Evolutionary conservation across 2,888 invertebrate genomes (phyloP), one percentile per base, ranked within the genome.

Genomic region (Epistrophe grossulariae): DNA sequence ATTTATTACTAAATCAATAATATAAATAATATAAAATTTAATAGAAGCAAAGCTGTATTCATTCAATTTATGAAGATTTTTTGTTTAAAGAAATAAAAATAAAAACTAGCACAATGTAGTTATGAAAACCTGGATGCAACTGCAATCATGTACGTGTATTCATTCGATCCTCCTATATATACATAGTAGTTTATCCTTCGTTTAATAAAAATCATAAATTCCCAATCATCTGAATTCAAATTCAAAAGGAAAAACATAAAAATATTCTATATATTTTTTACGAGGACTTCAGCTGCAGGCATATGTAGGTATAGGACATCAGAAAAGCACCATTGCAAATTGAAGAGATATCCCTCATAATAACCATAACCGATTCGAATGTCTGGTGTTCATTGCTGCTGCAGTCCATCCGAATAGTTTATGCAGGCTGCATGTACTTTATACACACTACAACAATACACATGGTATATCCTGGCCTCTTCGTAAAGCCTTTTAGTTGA

Each of bases 141-240:
- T 57, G 28, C 57, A 57, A 35, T 9, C 13, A 19, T 19, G 11
- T 38, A 38, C 1, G 35, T 35, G 6, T 35, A 13, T 60, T 24
- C 40, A 70, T 38, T 52, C 0, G n/a, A 9, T 8, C 38, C 52
- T 38, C 11, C 13, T 17, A 45, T n/a, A 19, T n/a, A 7, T 4
- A 4, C 0, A 7, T 9, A 19, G 24, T 62, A 73, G 45, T 70
- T 72, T 68, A 38, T 40, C 45, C 10, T 70, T 64, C 52, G 45
- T 64, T 76, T 84, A 62, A 45, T 71, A 59, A 73, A 74, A 85
- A 78, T 78, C 85, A 82, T 85, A 85, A 85, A 85, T 79, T 79
- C 45, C 59, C 70, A 82, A 78, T 71, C 70, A 70, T 74, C 19
- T 73, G 68, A 24, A 81, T 78, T 85, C 28, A 62, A 81, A 76